Base-by-base conservation (phyloP, 2,888 invertebrate species). In the Brachylomia viminalis region DNA sequence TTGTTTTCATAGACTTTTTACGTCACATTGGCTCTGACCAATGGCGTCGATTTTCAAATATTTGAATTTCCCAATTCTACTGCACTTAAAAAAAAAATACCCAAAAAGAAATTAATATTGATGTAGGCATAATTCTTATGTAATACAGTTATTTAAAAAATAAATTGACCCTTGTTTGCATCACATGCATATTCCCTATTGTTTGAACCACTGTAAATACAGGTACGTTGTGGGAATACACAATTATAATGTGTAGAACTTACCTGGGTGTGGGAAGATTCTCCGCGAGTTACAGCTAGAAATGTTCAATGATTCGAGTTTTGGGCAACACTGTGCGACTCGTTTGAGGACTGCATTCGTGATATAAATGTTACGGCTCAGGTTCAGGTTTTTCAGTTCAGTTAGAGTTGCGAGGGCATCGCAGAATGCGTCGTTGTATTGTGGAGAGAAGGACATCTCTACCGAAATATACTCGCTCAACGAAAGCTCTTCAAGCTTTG, bases 301-400 rank as follows among this genome's bases (percentile, higher is more conserved):
- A 42, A 97, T 86, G 89, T 97, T 96, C 66, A 97, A 89, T 0
- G 92, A 91, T 82, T 93, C 92, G 56, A 97, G 84, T 62, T 96
- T 93, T 11, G 91, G 87, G 83, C 97, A 97, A 27, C 93, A 91
- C 79, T 94, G 93, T 0, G 96, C 95, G 11, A 98, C 89, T 66
- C 92, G 94, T 84, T 95, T 94, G 78, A 97, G 76, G 38, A 97
- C 95, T 1, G 94, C 91, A 86, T 97, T 97, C 0, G 95, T 96
- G 33, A 97, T 95, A 72, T 94, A 93, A 10, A 93, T 89, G 79
- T 97, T 97, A 71, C 92, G 91, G 84, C 93, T 94, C 62, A 97
- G 82, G 84, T 96, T 95, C 65, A 97, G 86, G 1, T 86, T 87
- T 87, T 95, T 96, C 79, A 97, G 90, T 84, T 97, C 95, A 0